Base-by-base conservation (phyloP, 2,888 invertebrate species). In the Iphiclides podalirius region DNA sequence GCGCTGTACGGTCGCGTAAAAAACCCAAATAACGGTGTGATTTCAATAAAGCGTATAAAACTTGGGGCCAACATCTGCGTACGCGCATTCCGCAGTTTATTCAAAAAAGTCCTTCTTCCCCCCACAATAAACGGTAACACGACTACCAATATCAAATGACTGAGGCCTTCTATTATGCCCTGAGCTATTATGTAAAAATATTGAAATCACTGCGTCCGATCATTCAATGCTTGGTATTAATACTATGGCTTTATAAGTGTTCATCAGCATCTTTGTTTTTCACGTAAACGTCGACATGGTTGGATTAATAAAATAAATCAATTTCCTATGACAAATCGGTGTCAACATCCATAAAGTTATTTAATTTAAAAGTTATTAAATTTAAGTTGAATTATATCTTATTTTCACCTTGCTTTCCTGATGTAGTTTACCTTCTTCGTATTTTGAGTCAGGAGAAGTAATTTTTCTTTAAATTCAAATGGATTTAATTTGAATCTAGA, bases 1-100 rank as follows among this genome's bases (percentile, higher is more conserved):
- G 4, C 20, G 20, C 64, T 14, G 35, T 35, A 39, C 17, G 35
- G 75, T 75, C 66, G 63, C 59, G 52, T 53, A 62, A 61, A 71
- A 70, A 68, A 71, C 61, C 58, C 51, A 52, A 62, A 51, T 80
- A 83, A 79, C 83, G 79, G 79, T 69, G 74, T 70, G 66, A 72
- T 70, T 76, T 73, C 76, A 75, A 78, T 77, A 73, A 76, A 75
- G 63, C 57, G 52, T 58, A 78, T 66, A 85, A 87, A 78, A 86
- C 83, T 74, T 70, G 76, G 74, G 74, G 74, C 75, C 72, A 75
- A 72, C 85, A 84, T 79, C 83, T 85, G 84, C 85, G 75, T 71
- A 64, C 58, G 64, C 66, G 70, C 72, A 60, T 53, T 60, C 66
- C 66, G 64, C 72, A 72, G 74, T 69, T 76, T 78, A 78, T 79